phyloP scores from a whole-genome alignment of 2,797 vertebrate species.

The Choloepus didactylus region DNA sequence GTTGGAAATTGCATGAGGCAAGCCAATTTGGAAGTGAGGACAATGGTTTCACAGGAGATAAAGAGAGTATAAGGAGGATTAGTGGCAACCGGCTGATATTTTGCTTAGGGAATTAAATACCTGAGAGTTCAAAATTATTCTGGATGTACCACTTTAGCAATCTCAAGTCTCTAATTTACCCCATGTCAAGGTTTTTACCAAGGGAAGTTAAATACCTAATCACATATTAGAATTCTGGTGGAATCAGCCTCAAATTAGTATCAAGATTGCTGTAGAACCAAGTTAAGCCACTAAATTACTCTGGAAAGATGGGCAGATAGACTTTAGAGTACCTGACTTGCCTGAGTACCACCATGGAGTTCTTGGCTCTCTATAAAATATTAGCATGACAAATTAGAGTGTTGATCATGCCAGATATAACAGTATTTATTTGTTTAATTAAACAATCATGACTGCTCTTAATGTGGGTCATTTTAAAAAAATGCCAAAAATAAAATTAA shows the following conservation, averaged over 20 bases:
- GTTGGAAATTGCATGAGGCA: not conserved
- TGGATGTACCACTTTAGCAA: not conserved
- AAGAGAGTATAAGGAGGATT: not conserved
- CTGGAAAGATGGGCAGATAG: conserved; percentile 82
- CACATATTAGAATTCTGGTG: conserved; percentile 12
- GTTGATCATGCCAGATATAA: conserved; percentile 92
- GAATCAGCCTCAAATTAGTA: conserved; percentile 26
- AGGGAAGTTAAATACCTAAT: not conserved
- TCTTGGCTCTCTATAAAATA: conserved; percentile 86
- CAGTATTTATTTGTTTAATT: conserved; percentile 98
- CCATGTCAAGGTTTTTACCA: not conserved
- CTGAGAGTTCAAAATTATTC: conserved; percentile 7
- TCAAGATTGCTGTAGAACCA: not conserved
- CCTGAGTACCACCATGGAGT: conserved; percentile 38
- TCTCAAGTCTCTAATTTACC: not conserved
- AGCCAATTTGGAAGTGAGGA: not conserved
- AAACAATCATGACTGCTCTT: conserved; percentile 93
- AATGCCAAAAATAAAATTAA: conserved; percentile 99
- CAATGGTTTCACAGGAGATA: not conserved
- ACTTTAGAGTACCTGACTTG: conserved; percentile 68
- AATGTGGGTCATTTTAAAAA: conserved; percentile 94
- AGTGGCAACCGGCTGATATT: not conserved
- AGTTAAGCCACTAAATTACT: not conserved
- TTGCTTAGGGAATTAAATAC: not conserved
- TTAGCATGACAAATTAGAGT: conserved; percentile 94